These are phyloP conservation scores for Poeciliopsis turrubarensis DNA, from an alignment of 2,113 vertebrate species.

Conservation along the genomic window DNA sequence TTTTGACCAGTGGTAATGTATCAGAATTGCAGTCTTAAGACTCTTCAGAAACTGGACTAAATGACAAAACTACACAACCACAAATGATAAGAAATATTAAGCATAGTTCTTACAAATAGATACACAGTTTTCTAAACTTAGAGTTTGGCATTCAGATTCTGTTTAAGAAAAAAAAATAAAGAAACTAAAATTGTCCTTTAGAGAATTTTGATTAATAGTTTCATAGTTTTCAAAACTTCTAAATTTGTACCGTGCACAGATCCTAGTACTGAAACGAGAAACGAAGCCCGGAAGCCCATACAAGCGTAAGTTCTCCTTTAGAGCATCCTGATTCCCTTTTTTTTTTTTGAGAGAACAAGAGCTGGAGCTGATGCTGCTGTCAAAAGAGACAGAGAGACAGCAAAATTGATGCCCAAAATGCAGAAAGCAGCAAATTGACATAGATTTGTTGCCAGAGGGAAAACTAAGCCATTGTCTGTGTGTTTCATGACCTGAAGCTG, in stretches of 20 bases:
- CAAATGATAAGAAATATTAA: too few species aligned
- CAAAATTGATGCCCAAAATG: slow-evolving; percentile 37
- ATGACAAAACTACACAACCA: too few species aligned
- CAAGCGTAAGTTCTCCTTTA: neutral
- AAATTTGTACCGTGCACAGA: neutral
- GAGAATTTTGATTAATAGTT: neutral
- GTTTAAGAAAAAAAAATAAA: neutral
- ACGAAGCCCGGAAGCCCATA: neutral
- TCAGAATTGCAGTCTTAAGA: too few species aligned
- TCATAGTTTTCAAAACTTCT: neutral
- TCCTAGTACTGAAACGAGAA: neutral
- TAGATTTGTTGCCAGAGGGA: slow-evolving; percentile 52
- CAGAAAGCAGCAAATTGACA: slow-evolving; percentile 52
- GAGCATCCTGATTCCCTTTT: neutral
- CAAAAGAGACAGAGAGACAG: slow-evolving; percentile 4
- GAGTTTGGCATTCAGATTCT: neutral
- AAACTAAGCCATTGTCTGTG: slow-evolving; percentile 46
- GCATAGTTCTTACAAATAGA: too few species aligned
- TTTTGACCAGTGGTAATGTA: too few species aligned
- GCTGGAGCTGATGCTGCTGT: neutral
- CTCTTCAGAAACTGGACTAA: too few species aligned
- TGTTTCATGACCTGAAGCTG: slow-evolving; percentile 42
- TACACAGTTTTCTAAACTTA: neutral
- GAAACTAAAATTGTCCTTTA: neutral
- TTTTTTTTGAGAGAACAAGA: neutral